phyloP scores from a whole-genome alignment of 2,113 vertebrate species.

The Myxocyprinus asiaticus region DNA sequence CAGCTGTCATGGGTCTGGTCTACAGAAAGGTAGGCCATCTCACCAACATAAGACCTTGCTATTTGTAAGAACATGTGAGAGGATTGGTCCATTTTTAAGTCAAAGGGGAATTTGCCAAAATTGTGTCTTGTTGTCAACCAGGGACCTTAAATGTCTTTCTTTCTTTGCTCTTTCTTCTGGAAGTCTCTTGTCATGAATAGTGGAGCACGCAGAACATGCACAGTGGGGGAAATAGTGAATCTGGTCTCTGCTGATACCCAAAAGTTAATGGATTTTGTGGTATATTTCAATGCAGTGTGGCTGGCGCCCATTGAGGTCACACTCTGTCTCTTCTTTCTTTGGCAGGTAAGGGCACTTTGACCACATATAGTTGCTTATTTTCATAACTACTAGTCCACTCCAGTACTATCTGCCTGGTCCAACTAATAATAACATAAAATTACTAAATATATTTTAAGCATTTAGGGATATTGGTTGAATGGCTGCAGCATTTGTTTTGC shows the following conservation, averaged over 20 bases:
- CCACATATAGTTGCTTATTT: neutral
- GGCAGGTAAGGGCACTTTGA: slow-evolving; percentile 78
- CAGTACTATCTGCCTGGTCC: neutral
- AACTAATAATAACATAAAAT: too few relatives aligned
- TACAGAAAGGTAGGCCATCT: slow-evolving; percentile 85
- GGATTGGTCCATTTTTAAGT: too few relatives aligned
- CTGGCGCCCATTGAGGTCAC: slow-evolving; percentile 84
- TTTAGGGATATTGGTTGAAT: neutral
- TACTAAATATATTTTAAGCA: too few relatives aligned
- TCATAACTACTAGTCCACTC: neutral
- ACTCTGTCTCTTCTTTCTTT: slow-evolving; percentile 90
- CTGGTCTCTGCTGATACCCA: slow-evolving; percentile 89
- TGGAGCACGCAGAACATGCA: slow-evolving; percentile 79
- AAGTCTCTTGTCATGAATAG: slow-evolving; percentile 87
- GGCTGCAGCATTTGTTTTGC: neutral
- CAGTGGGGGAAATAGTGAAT: slow-evolving; percentile 88
- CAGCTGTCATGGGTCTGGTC: slow-evolving; percentile 86
- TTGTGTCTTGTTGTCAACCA: slow-evolving; percentile 18
- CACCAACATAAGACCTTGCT: neutral
- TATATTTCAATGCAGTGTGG: slow-evolving; percentile 91
- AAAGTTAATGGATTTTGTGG: slow-evolving; percentile 85
- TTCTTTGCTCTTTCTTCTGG: slow-evolving; percentile 49
- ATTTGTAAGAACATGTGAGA: too few relatives aligned
- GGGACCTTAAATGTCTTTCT: slow-evolving; percentile 2
- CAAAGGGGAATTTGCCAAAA: neutral